Percentiles rank a stretch among this genome's conserved stretches.
phyloP scores from a whole-genome alignment of 2,797 vertebrate genomes.

The Lepidocolaptes lacrymiger region DNA sequence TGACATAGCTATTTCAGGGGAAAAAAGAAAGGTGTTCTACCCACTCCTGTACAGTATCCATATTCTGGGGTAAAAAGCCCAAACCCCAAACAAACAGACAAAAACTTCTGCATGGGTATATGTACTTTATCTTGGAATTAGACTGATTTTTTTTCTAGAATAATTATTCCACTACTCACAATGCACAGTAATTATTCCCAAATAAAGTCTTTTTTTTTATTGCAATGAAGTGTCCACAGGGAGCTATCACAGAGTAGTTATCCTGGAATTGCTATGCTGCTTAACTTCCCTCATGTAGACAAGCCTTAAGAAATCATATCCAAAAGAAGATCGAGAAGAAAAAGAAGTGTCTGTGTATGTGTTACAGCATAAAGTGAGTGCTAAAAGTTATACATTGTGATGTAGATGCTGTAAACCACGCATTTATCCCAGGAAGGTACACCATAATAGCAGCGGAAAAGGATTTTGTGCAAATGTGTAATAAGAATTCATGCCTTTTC shows the following conservation, averaged over 20 bases:
- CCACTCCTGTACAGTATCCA: not conserved
- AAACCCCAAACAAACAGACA: not conserved
- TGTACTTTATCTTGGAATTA: slow-evolving; percentile 23
- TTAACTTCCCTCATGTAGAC: slow-evolving; percentile 34
- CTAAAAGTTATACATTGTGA: slow-evolving; percentile 21
- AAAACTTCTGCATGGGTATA: not conserved
- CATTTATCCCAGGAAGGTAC: not conserved
- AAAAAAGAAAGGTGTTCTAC: not conserved
- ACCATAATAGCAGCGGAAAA: not conserved
- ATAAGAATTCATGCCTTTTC: not conserved
- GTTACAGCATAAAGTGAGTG: not conserved
- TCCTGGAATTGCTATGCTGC: slow-evolving; percentile 42
- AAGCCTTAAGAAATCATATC: slow-evolving; percentile 48
- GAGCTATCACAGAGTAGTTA: slow-evolving; percentile 63
- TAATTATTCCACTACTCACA: slow-evolving; percentile 60
- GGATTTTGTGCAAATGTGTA: not conserved
- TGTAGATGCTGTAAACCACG: slow-evolving; percentile 38
- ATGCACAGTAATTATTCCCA: slow-evolving; percentile 57
- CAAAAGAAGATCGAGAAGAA: not conserved
- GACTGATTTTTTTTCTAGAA: slow-evolving; percentile 54
- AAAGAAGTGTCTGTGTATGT: not conserved
- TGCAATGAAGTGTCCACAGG: slow-evolving; percentile 54
- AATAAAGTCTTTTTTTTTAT: slow-evolving; percentile 61
- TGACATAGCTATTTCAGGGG: not conserved
- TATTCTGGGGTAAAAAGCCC: not conserved